Evolutionary conservation across 2,113 vertebrate species (phyloP), one percentile per base, ranked within the genome.

Genomic region (Pagrus major): DNA sequence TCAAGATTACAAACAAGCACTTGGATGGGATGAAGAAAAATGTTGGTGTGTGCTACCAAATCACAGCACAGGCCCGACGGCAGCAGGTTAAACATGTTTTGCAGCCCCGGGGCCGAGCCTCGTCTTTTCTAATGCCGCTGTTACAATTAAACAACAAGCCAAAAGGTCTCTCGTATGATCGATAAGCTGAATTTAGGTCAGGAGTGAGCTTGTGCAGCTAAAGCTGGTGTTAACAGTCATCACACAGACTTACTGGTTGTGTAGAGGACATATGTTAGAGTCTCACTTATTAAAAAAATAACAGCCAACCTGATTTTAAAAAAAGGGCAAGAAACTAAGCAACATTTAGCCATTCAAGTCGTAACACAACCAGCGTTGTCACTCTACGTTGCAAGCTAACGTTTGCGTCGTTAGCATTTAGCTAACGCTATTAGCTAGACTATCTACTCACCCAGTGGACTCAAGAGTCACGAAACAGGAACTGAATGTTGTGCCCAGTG

Each of bases 391-490:
- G 27, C 39, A 51, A 69, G 81, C 72, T 83, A 79, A 56, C 6
- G 64, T 44, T 84, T 51, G 35, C 70, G 44, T 58, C 39, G 72
- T 58, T 80, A 79, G 63, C 51, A 33, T 16, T 37, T 64, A 71
- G 68, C 68, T 29, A 33, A 59, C 12, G 35, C n/a, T 46, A 76
- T 35, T 39, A 70, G 25, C 29, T 21, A 18, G 2, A 55, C 6
- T 15, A 9, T 51, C 4, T 12, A 86, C 90, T 85, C 46, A 90
- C 87, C 84, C 3, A 37, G n/a, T 21, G 37, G 35, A 12, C 31
- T 6, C 23, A 6, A 29, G 12, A 76, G 41, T 46, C 6, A 25
- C 15, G 37, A 55, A 55, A 6, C 56, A 47, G 64, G 15, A 51
- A 37, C 12, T 21, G 12, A 42, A 41, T 68, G 9, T 31, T 6